phyloP scores from a whole-genome alignment of 2,113 vertebrate species.

The Murina feae region DNA sequence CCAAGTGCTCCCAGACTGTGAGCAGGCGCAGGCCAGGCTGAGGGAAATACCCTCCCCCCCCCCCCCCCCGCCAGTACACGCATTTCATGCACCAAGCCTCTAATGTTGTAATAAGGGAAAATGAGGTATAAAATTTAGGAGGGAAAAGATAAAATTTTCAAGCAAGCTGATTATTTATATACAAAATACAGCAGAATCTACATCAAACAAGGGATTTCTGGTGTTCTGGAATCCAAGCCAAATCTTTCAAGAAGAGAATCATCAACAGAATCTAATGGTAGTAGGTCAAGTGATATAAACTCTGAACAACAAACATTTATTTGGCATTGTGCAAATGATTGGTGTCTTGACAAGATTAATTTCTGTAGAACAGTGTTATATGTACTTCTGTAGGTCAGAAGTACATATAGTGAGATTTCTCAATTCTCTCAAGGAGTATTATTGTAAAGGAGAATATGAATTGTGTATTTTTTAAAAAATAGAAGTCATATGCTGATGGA shows the following conservation, averaged over 20 bases:
- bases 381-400: neutral
- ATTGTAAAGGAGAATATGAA: neutral
- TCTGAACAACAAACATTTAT: neutral
- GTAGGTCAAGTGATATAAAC: neutral
- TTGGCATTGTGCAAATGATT: neutral
- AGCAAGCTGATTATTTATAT: neutral
- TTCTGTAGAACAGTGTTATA: neutral
- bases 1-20: too few relatives aligned
- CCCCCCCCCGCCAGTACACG: too few relatives aligned
- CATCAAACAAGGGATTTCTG: neutral
- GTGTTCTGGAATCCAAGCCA: neutral
- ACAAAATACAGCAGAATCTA: neutral
- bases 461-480: neutral
- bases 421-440: neutral
- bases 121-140: neutral
- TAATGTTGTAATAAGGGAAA: neutral
- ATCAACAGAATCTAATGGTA: neutral
- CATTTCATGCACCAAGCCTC: too few relatives aligned
- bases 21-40: too few relatives aligned
- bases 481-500: neutral
- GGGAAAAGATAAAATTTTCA: neutral
- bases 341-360: neutral
- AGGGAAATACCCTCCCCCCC: too few relatives aligned
- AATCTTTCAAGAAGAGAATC: neutral
- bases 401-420: neutral